These are phyloP conservation scores for Ciconia boyciana DNA, from an alignment of 2,113 vertebrate genomes.

Conservation along the genomic window DNA sequence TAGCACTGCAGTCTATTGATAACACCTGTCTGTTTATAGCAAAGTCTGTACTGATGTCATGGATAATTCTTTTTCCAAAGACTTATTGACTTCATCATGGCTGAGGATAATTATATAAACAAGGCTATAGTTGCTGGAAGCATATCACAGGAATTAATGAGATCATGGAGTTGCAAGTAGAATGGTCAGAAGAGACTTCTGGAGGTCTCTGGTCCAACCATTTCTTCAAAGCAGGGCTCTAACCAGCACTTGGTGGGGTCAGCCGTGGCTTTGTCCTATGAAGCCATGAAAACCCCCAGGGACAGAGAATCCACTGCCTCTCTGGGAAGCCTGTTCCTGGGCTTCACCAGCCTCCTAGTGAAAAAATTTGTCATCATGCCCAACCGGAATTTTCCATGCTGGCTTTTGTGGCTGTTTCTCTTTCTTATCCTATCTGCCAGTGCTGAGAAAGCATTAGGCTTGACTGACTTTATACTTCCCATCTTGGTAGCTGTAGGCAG, in stretches of 20 bases:
- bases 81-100: not conserved
- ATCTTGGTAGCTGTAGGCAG: not conserved
- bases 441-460: not conserved
- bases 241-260: not conserved
- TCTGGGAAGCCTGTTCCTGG: not conserved
- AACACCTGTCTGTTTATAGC: slow-evolving; percentile 10
- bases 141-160: not conserved
- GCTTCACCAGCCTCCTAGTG: not conserved
- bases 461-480: not conserved
- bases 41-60: not conserved
- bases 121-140: not conserved
- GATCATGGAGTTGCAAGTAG: not conserved
- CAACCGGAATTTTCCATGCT: not conserved
- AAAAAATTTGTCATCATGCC: not conserved
- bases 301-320: not conserved
- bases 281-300: not conserved
- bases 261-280: not conserved
- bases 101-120: not conserved
- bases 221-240: not conserved
- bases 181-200: not conserved
- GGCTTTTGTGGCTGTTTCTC: not conserved
- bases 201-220: not conserved
- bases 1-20: not conserved
- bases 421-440: not conserved
- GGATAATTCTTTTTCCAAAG: not conserved